Base-by-base conservation (phyloP, 2,888 invertebrate species). In the Taenaris catops region DNA sequence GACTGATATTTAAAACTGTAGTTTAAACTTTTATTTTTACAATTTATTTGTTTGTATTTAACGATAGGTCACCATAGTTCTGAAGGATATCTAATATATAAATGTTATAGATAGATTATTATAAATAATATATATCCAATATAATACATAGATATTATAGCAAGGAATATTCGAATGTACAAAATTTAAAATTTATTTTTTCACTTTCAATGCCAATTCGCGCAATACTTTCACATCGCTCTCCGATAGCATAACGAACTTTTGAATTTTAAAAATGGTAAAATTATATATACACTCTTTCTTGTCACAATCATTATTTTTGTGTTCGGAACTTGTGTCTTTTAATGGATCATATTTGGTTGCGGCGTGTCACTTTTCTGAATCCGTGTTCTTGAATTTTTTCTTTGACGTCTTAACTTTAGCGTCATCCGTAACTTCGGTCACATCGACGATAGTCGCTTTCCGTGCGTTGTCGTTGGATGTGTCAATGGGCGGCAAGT, bases 301-400 rank as follows among this genome's bases (percentile, higher is more conserved):
- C 19, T 20, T 38, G 69, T 72, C 73, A 73, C 69, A 69, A 63
- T 63, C 52, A 46, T 44, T 37, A 26, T 53, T 55, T 47, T 44
- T 56, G 49, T 50, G 53, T 37, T 48, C 49, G 45, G 41, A 41
- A 50, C 53, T 49, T 54, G 47, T 38, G 16, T 48, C 40, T 34
- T 7, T 26, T 16, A 5, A 7, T 23, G 8, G 26, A 8, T 26
- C 11, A 8, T 23, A 7, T 23, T 40, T 9, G 6, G 35, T 25
- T 12, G 26, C 29, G 44, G 41, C 37, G 42, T 68, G 83, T 83
- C 83, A 84, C 80, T 83, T 80, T 2, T 80, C 78, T 14, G 40
- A 37, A 25, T 81, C 76, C 1, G 48, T 24, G 12, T 65, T 62
- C 47, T 73, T 70, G 3, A 25, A 10, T 29, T 48, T 58, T 43